phyloP scores from a whole-genome alignment of 2,113 vertebrate species.

The Cercocebus atys region DNA sequence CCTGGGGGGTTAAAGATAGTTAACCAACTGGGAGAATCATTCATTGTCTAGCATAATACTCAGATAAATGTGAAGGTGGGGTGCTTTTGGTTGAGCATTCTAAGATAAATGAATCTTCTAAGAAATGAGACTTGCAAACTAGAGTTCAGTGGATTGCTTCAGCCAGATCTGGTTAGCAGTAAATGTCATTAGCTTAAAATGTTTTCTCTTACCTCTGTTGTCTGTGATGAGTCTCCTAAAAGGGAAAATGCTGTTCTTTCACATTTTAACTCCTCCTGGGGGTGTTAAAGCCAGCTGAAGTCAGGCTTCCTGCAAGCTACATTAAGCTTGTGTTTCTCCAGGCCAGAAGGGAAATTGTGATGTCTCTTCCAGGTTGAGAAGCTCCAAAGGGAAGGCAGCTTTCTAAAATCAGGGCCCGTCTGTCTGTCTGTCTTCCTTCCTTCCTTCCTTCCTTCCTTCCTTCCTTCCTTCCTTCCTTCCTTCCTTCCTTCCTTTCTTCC shows the following conservation, averaged over 20 bases:
- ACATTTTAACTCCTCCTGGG: slow-evolving; percentile 82
- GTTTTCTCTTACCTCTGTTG: slow-evolving; percentile 76
- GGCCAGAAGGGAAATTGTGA: slow-evolving; percentile 70
- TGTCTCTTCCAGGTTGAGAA: slow-evolving; percentile 64
- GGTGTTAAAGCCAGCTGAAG: slow-evolving; percentile 74
- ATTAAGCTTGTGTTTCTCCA: slow-evolving; percentile 68
- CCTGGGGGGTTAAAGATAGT: slow-evolving; percentile 78
- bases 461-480: no score
- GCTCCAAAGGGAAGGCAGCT: slow-evolving; percentile 42
- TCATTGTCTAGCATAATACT: slow-evolving; percentile 80
- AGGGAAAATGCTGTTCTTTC: slow-evolving; percentile 78
- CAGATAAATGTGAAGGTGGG: slow-evolving; percentile 74
- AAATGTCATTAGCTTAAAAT: slow-evolving; percentile 84
- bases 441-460: not conserved
- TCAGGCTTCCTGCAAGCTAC: slow-evolving; percentile 72
- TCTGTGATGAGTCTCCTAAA: slow-evolving; percentile 71
- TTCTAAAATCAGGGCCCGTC: not conserved
- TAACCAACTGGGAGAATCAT: slow-evolving; percentile 76
- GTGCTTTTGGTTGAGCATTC: slow-evolving; percentile 74
- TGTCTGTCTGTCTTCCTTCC: accelerated
- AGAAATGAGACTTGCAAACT: slow-evolving; percentile 79
- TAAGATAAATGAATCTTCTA: slow-evolving; percentile 83
- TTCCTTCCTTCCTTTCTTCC: no score
- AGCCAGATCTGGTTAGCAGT: slow-evolving; percentile 82
- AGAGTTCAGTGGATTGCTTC: slow-evolving; percentile 78